These are phyloP conservation scores for Autographa gamma DNA, from an alignment of 2,888 invertebrate species.

Conservation along the genomic window DNA sequence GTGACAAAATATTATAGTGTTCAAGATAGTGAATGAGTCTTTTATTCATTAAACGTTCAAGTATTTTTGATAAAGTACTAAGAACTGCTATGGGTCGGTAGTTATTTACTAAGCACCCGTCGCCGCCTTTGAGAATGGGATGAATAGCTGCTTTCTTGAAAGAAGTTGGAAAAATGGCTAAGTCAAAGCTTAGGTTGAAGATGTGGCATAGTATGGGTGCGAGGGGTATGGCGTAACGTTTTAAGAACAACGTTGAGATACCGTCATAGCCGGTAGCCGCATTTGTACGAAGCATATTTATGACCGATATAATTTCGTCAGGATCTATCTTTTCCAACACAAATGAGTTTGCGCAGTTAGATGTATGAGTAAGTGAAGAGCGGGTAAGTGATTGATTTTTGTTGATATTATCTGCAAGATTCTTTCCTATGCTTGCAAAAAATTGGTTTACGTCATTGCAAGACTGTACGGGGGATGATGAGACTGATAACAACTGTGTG, in stretches of 20 bases:
- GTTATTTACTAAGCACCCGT: constrained; percentile 20
- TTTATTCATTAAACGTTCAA: constrained; percentile 29
- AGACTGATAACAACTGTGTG: neutral
- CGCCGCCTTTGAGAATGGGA: constrained; percentile 34
- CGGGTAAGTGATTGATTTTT: neutral
- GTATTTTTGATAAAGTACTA: constrained; percentile 22
- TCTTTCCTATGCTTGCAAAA: neutral
- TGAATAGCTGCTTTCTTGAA: constrained; percentile 32
- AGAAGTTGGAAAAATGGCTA: constrained; percentile 22
- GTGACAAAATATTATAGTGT: constrained; percentile 6
- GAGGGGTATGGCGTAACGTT: neutral
- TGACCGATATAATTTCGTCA: neutral
- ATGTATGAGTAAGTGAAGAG: neutral
- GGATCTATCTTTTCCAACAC: neutral
- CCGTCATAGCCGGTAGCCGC: neutral
- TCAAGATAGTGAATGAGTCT: constrained; percentile 13
- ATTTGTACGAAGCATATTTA: neutral
- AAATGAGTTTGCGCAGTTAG: neutral
- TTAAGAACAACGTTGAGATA: neutral
- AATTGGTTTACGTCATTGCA: constrained; percentile 5
- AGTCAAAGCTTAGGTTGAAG: neutral
- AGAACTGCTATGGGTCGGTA: constrained; percentile 40
- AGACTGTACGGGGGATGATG: neutral
- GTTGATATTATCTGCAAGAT: neutral
- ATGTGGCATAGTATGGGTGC: neutral